Percentiles rank a stretch among this genome's conserved stretches.
These are phyloP conservation scores for Myrmecophaga tridactyla DNA, from an alignment of 2,113 vertebrate species.

Conservation along the genomic window DNA sequence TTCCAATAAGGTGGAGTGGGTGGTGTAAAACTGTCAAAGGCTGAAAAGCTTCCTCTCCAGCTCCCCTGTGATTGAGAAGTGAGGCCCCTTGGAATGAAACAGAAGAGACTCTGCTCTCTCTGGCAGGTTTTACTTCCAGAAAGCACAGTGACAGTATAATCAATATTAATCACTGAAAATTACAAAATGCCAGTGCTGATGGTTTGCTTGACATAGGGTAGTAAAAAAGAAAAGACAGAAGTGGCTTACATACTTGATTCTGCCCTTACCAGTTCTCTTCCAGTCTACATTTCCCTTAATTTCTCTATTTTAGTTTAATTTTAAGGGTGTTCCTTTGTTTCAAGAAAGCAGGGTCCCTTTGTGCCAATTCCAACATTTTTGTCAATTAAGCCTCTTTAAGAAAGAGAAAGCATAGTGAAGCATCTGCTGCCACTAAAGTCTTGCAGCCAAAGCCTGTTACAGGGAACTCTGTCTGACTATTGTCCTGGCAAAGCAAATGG, in stretches of 20 bases:
- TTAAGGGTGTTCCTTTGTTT: conserved; percentile 68
- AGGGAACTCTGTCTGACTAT: conserved; percentile 76
- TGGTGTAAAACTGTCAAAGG: background rate
- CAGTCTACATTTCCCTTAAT: conserved; percentile 25
- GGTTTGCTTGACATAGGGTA: conserved; percentile 30
- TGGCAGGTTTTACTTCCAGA: conserved; percentile 11
- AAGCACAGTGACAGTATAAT: conserved; percentile 11
- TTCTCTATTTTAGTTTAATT: conserved; percentile 40
- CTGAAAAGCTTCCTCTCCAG: background rate
- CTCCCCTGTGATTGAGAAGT: background rate
- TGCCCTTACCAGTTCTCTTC: background rate
- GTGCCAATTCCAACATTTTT: conserved; percentile 69
- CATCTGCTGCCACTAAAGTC: conserved; percentile 79
- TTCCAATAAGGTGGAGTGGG: background rate
- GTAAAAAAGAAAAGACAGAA: background rate
- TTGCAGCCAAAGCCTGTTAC: conserved; percentile 75
- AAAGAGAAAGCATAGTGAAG: conserved; percentile 57
- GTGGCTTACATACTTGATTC: background rate
- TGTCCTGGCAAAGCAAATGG: conserved; percentile 80
- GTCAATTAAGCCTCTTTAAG: conserved; percentile 77
- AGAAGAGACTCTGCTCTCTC: conserved; percentile 18
- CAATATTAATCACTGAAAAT: conserved; percentile 13
- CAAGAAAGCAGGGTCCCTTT: conserved; percentile 72
- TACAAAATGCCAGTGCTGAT: conserved; percentile 39
- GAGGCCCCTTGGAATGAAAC: background rate